phyloP scores from a whole-genome alignment of 2,888 invertebrate genomes.

The Drosophila aldrichi region DNA sequence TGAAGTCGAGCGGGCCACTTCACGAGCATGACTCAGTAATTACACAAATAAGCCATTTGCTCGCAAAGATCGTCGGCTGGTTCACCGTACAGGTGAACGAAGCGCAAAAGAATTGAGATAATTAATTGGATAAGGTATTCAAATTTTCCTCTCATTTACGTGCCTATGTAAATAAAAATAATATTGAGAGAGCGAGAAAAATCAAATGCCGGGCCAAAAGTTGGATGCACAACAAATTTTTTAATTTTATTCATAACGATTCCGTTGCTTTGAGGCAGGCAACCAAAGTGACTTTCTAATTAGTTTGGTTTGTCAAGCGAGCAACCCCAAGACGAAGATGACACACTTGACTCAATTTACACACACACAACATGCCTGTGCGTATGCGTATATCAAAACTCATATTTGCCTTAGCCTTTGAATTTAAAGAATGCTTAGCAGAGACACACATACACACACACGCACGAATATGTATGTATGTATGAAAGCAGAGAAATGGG shows the following conservation, averaged over 20 bases:
- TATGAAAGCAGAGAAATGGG: conserved; percentile 64
- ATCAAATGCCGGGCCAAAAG: conserved; percentile 38
- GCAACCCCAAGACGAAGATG: conserved; percentile 50
- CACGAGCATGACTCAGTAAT: conserved; percentile 39
- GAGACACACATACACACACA: conserved; percentile 40
- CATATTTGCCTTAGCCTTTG: conserved; percentile 74
- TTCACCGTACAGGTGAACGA: conserved; percentile 22
- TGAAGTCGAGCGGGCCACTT: conserved; percentile 28
- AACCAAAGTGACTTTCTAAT: conserved; percentile 78
- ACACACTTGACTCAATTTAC: conserved; percentile 77
- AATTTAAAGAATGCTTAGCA: conserved; percentile 69
- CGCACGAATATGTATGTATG: conserved; percentile 2
- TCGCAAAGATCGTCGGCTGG: background rate
- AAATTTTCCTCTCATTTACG: conserved; percentile 12
- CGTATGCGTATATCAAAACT: conserved; percentile 58
- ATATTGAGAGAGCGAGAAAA: conserved; percentile 5
- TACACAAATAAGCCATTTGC: conserved; percentile 9
- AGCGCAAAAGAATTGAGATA: conserved; percentile 33
- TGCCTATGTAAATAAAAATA: conserved; percentile 12
- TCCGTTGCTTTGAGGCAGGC: conserved; percentile 58
- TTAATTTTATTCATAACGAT: conserved; percentile 75
- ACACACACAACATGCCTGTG: conserved; percentile 28
- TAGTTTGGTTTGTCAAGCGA: conserved; percentile 74
- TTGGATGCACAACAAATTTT: conserved; percentile 58
- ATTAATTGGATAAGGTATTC: conserved; percentile 48